Base-by-base conservation (phyloP, 1,140 invertebrate species). In the Hypothenemus hampei region DNA sequence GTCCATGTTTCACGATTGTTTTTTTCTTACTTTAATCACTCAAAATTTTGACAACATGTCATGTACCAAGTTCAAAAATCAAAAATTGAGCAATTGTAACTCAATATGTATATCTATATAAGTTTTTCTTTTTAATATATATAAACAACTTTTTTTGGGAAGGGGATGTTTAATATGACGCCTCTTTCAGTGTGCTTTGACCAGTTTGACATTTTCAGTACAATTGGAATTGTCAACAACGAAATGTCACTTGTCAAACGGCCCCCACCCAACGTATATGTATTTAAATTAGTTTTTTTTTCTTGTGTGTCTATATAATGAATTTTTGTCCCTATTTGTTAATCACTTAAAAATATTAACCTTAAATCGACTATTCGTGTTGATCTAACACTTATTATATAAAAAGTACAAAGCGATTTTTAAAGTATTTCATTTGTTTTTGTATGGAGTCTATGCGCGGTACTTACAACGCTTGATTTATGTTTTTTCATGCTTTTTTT, bases 341-440 rank as follows among this genome's bases (percentile, higher is more conserved):
- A 59, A 65, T 62, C 48, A 60, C 65, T 68, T 68, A 68, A 64
- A 68, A 68, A 64, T 64, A 64, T 63, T 57, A 65, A 66, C 58
- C 59, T 63, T 64, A 63, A 56, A 51, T 68, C 59, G 64, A 57
- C 66, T 67, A 67, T 63, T 61, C 61, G 62, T 54, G 62, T 58
- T 54, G 64, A 61, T 56, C 65, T 53, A 56, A 68, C 65, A 68
- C 47, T 57, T 66, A 68, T 37, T 49, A 44, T 48, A 44, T 67
- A 70, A 70, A 70, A 70, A 67, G 68, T 70, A 70, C 62, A 68
- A 70, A 70, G 68, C 68, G 65, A 65, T 67, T 66, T 46, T 54
- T 54, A 26, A 37, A 40, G 13, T 50, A 31, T 15, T 49, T n/a
- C n/a, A n/a, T n/a, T n/a, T n/a, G n/a, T n/a, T n/a, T n/a, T n/a